Evolutionary conservation across 2,797 vertebrate species (phyloP), one percentile per base, ranked within the genome.

Genomic region (Aeoliscus strigatus): DNA sequence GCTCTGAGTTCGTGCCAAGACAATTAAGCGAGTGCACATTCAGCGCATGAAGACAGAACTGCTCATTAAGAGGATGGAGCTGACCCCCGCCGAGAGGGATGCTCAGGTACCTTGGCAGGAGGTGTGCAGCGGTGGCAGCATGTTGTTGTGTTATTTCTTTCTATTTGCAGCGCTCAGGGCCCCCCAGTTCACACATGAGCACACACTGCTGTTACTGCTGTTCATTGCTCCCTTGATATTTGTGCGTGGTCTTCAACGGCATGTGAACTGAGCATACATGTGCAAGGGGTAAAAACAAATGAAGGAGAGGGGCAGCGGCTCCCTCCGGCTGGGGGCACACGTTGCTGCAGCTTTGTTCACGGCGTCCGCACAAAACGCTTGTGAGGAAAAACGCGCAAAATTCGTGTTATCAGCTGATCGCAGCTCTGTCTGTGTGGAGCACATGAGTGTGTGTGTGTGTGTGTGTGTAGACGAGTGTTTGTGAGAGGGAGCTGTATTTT

Each of bases 81-180:
- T 76, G 65, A 76, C 73, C 77, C 80, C 76, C 60, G 73, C 49
- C 37, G 75, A 54, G 79, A 74, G 48, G 66, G 47, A 70, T 67
- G 74, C 70, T 81, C 80, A 82, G 80, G 86, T 86, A 79, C 70
- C 75, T 73, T 70, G 33, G 67, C 42, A 34, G 66, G 76, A 53
- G 54, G 62, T 39, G 52, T 67, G 70, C 58, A 60, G 56, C 34
- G 37, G 60, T 46, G 68, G 73, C 73, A 79, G 17, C 64, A 67
- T 71, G 64, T 57, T 72, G 66, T 70, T 62, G 62, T 61, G 75
- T 79, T 82, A 77, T 79, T 81, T 81, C 66, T 57, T 66, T 73
- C 62, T 72, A 77, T 79, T 78, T 61, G 63, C 61, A 72, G 69
- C 9, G 80, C 32, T 12, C 25, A 41, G 27, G 39, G 42, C 33